Evolutionary conservation across 2,888 invertebrate genomes (phyloP).

Genomic region (Nymphalis polychloros): DNA sequence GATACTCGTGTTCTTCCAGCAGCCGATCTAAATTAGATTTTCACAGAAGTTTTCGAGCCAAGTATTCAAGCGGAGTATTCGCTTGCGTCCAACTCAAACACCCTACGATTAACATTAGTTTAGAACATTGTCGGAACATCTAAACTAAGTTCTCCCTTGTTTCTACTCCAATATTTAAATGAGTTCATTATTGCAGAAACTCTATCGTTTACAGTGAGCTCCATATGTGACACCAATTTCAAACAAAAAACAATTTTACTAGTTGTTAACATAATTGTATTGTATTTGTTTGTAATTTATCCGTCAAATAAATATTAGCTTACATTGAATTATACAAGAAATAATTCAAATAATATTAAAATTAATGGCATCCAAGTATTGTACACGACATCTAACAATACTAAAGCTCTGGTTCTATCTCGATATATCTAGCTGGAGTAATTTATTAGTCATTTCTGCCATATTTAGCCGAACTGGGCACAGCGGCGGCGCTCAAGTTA

Average conservation of each 20-base stretch:
- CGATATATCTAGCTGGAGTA: conserved; percentile 32
- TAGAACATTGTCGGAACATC: conserved; percentile 58
- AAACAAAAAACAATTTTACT: conserved; percentile 1
- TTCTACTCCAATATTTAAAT: conserved; percentile 69
- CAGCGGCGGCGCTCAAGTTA: conserved; percentile 54
- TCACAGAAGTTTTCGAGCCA: conserved; percentile 53
- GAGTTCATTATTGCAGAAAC: conserved; percentile 59
- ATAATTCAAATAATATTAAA: no score
- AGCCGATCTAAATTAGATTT: conserved; percentile 58
- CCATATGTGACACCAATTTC: conserved; percentile 34
- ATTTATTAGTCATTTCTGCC: conserved; percentile 61
- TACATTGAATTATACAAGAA: no score
- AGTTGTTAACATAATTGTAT: not conserved
- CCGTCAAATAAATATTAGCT: not conserved
- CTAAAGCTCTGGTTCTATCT: not conserved
- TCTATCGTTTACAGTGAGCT: conserved; percentile 49
- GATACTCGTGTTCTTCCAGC: conserved; percentile 50
- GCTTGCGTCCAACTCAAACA: conserved; percentile 57
- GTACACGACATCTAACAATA: not conserved
- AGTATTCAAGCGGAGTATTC: conserved; percentile 47
- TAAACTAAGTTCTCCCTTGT: conserved; percentile 54
- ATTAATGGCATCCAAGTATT: not conserved
- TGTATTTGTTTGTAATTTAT: not conserved
- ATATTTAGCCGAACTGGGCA: conserved; percentile 59
- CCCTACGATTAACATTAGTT: conserved; percentile 63